Conservation (phyloP, 2,797 vertebrate genomes). For the Falco concolor region DNA sequence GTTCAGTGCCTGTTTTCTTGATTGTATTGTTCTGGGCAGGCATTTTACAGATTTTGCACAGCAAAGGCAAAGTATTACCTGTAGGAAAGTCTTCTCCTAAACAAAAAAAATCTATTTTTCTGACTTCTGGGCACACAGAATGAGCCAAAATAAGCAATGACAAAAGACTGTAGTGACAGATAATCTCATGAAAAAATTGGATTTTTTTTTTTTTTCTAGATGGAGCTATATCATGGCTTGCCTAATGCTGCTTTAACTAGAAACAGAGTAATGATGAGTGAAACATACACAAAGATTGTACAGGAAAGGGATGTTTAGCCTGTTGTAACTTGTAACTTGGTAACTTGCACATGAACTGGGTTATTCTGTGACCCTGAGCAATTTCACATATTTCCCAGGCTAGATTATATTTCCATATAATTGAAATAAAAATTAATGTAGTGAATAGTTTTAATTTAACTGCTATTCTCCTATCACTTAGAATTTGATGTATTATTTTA, state of each 20-base stretch:
- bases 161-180: neutral
- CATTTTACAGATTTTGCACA: conserved; percentile 13
- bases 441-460: neutral
- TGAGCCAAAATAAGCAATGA: neutral
- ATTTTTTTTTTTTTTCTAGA: fast-evolving
- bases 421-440: conserved; percentile 31
- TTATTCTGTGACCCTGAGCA: conserved; percentile 1
- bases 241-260: neutral
- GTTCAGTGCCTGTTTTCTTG: neutral
- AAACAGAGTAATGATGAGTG: neutral
- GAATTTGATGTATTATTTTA: neutral
- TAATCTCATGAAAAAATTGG: neutral
- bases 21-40: neutral
- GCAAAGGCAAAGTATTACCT: neutral
- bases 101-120: neutral
- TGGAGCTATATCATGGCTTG: neutral
- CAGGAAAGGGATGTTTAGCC: neutral
- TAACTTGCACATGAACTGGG: neutral
- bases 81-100: neutral
- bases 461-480: neutral
- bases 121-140: neutral
- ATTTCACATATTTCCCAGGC: neutral
- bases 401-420: conserved; percentile 5
- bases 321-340: neutral
- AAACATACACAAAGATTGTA: neutral